Conservation (phyloP, 2,113 vertebrate species). For the rat (Rattus norvegicus) region GRCr8 NC_086032.1:12230501-12231000, state of each 20-base stretch:
- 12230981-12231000: not conserved
- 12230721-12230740: not conserved
- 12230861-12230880: not conserved
- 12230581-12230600: not conserved
- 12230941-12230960: not conserved
- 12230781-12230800: not conserved
- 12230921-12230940: not conserved
- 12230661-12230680: not conserved
- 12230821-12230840: not conserved
- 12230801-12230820: not conserved
- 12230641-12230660: not conserved
- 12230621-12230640: not conserved
- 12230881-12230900: not conserved
- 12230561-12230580: not conserved
- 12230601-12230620: not conserved
- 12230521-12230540: not conserved
- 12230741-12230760: not conserved
- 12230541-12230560: not conserved
- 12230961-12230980: not conserved
- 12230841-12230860: not conserved
- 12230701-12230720: not conserved
- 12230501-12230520: not conserved
- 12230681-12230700: not conserved
- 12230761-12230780: not conserved
- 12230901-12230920: not conserved